These are phyloP conservation scores for Agrotis ipsilon DNA, from an alignment of 2,888 invertebrate species.

Conservation along the genomic window DNA sequence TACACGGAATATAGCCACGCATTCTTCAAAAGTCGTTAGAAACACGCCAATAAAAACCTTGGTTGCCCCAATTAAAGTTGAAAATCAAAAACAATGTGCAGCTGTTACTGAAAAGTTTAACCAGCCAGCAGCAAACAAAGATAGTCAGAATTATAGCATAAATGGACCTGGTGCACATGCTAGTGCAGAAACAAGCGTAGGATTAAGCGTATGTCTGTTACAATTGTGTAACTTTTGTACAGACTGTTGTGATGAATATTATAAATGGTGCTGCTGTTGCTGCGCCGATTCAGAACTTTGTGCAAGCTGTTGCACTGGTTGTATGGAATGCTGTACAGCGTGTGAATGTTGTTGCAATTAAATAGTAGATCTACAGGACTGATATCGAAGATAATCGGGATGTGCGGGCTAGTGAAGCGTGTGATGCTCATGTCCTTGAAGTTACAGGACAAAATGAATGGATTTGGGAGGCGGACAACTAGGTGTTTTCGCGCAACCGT, in stretches of 20 bases:
- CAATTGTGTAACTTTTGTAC: conserved; percentile 21
- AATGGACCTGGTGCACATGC: neutral
- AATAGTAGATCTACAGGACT: no score
- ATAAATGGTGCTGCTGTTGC: conserved; percentile 23
- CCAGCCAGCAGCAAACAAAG: neutral
- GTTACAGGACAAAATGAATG: no score
- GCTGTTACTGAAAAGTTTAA: neutral
- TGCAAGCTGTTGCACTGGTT: conserved; percentile 7
- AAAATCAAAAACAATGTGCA: neutral
- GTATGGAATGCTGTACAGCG: conserved; percentile 18
- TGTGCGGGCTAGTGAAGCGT: neutral
- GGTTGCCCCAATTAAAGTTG: neutral
- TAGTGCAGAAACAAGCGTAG: neutral
- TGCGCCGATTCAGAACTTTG: conserved; percentile 8
- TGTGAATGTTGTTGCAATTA: conserved; percentile 4
- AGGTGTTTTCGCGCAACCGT: no score
- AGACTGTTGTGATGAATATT: conserved; percentile 11
- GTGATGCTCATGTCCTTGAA: no score
- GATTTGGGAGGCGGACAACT: no score
- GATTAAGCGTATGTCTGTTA: conserved; percentile 10
- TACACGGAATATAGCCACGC: neutral
- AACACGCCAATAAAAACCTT: neutral
- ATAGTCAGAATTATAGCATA: neutral
- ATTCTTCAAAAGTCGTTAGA: no score
- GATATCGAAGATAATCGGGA: no score